Percentiles rank a stretch among this genome's conserved stretches.
Evolutionary conservation across 2,888 invertebrate species (phyloP).

Genomic region (Trissolcus brochymenae): DNA sequence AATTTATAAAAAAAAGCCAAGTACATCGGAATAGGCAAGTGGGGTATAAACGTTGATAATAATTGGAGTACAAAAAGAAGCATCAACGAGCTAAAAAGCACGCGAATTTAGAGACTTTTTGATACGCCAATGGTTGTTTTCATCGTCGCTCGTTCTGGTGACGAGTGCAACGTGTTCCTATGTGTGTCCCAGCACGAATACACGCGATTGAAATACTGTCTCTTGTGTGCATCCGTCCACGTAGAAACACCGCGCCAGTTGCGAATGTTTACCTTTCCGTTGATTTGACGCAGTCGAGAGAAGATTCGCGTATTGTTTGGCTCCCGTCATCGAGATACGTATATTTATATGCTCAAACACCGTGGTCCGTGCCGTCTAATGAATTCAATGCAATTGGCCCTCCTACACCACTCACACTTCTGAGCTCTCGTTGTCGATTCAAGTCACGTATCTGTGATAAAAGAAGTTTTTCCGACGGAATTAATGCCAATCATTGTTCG

Average conservation of each 20-base stretch:
- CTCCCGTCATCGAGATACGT: constrained; percentile 44
- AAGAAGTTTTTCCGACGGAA: background rate
- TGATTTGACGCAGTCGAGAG: constrained; percentile 58
- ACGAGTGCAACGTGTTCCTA: constrained; percentile 49
- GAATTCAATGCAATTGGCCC: constrained; percentile 35
- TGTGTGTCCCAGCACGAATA: constrained; percentile 41
- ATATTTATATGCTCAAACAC: constrained; percentile 44
- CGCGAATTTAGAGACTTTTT: constrained; percentile 36
- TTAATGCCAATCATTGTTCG: background rate
- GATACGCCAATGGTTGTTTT: constrained; percentile 36
- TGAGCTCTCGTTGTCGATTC: background rate
- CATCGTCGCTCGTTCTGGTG: constrained; percentile 43
- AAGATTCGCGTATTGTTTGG: constrained; percentile 54
- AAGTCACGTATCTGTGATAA: background rate
- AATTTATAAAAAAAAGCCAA: background rate
- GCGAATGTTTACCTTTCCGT: constrained; percentile 60
- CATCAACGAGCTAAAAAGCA: background rate
- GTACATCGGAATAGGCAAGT: too few species aligned
- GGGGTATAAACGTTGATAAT: constrained; percentile 3
- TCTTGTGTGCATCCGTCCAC: constrained; percentile 48
- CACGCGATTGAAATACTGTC: constrained; percentile 59
- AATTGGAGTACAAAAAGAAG: constrained; percentile 18
- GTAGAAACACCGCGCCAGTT: constrained; percentile 53
- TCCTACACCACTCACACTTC: background rate
- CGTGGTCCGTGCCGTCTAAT: constrained; percentile 25